These are phyloP conservation scores for Chrysopilus asiliformis DNA, from an alignment of 2,888 invertebrate species.

Conservation along the genomic window DNA sequence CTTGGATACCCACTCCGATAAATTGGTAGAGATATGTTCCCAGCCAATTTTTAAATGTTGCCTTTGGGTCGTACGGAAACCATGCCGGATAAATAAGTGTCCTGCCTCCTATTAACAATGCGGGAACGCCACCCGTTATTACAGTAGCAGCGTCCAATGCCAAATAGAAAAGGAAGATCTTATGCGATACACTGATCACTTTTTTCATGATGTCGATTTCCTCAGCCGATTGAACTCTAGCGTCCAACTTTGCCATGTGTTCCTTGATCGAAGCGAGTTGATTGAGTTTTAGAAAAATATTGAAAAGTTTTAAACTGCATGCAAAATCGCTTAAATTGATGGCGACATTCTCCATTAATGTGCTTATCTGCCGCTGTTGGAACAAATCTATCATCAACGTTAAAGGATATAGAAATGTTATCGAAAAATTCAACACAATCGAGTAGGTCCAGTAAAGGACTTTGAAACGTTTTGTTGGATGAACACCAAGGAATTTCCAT, in stretches of 20 bases:
- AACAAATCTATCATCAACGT: conserved; percentile 24
- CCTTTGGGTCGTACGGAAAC: conserved; percentile 8
- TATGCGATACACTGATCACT: conserved; percentile 19
- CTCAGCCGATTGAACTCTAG: conserved; percentile 12
- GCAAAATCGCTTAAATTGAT: conserved; percentile 27
- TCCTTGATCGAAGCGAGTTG: conserved; percentile 21
- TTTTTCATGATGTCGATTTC: conserved; percentile 18
- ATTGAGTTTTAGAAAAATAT: conserved; percentile 23
- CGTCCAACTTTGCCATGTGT: conserved; percentile 21
- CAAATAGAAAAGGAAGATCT: conserved; percentile 22
- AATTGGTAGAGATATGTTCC: conserved; percentile 7
- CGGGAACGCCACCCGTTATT: conserved; percentile 1
- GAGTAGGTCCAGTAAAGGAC: conserved; percentile 18
- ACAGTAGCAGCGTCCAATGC: conserved; percentile 16
- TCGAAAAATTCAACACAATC: conserved; percentile 20
- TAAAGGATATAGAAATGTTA: conserved; percentile 27
- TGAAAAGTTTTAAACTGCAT: conserved; percentile 27
- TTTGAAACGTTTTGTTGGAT: conserved; percentile 15
- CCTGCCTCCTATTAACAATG: background rate
- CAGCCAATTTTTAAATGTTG: conserved; percentile 1
- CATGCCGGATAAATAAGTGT: conserved; percentile 8
- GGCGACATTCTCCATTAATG: conserved; percentile 27
- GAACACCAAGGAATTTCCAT: conserved; percentile 26
- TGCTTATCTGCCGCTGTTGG: conserved; percentile 19
- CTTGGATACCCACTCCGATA: conserved; percentile 1